Evolutionary conservation across 2,113 vertebrate species (phyloP).

Genomic region (Alexandromys fortis): DNA sequence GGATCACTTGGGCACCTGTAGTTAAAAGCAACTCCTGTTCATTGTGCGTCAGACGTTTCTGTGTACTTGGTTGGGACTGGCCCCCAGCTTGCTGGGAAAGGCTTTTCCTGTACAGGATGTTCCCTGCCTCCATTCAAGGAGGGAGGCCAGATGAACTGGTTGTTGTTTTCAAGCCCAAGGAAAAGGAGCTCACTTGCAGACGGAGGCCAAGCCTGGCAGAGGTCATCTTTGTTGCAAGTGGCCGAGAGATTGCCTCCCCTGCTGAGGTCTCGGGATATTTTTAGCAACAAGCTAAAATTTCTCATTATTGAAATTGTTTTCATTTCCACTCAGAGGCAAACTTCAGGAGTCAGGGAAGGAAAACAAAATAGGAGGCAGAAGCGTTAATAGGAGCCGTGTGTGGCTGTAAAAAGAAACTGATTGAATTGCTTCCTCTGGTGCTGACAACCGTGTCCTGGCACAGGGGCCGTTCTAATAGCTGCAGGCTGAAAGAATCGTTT

Average conservation of each 20-base stretch:
- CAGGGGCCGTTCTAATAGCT: conserved; percentile 75
- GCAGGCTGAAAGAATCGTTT: conserved; percentile 79
- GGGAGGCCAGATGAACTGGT: conserved; percentile 77
- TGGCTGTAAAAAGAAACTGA: conserved; percentile 78
- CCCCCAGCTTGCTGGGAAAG: conserved; percentile 46
- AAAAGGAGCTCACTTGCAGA: conserved; percentile 82
- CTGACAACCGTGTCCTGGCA: conserved; percentile 82
- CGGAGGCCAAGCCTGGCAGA: conserved; percentile 83
- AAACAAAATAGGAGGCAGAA: conserved; percentile 65
- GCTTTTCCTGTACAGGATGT: conserved; percentile 80
- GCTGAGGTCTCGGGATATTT: conserved; percentile 81
- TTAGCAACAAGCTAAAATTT: conserved; percentile 82
- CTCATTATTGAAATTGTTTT: conserved; percentile 86
- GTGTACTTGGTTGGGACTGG: conserved; percentile 67
- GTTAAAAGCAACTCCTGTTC: conserved; percentile 50
- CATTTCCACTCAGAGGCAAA: conserved; percentile 82
- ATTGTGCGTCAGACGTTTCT: conserved; percentile 46
- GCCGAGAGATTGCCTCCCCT: conserved; percentile 77
- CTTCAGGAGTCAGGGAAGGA: conserved; percentile 55
- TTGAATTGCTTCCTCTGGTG: conserved; percentile 80
- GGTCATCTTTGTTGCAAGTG: conserved; percentile 85
- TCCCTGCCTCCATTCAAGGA: conserved; percentile 78
- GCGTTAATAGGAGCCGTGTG: conserved; percentile 62
- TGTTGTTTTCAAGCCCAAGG: conserved; percentile 83
- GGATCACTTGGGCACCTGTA: conserved; percentile 29